Evolutionary conservation across 2,113 vertebrate genomes (phyloP).

Genomic region (Isichthys henryi): DNA sequence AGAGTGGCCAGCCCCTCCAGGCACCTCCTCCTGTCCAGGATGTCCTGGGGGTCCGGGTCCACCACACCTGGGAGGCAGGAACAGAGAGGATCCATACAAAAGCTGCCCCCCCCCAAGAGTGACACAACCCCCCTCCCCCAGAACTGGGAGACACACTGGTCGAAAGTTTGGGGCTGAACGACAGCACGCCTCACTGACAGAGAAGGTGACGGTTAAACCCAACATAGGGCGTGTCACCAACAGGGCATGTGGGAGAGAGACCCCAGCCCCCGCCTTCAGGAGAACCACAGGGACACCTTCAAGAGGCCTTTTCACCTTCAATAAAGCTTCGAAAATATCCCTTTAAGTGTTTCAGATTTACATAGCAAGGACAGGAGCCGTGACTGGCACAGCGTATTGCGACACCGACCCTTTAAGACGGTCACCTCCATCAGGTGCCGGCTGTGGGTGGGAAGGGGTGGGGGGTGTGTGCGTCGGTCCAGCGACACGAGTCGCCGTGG

Average conservation of each 20-base stretch:
- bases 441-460: not conserved
- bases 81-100: not conserved
- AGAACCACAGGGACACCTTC: not conserved
- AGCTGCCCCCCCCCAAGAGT: not conserved
- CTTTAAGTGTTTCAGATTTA: not conserved
- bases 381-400: not conserved
- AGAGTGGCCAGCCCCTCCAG: conserved; percentile 68
- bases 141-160: not conserved
- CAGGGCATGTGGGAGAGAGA: not conserved
- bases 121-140: not conserved
- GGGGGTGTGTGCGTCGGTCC: conserved; percentile 39
- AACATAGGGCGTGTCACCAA: not conserved
- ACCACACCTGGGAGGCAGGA: conserved; percentile 20
- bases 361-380: not conserved
- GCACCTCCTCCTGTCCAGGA: conserved; percentile 62
- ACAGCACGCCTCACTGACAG: not conserved
- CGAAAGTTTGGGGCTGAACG: not conserved
- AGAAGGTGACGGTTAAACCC: not conserved
- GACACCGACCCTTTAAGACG: not conserved
- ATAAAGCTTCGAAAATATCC: not conserved
- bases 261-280: not conserved
- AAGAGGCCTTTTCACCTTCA: not conserved
- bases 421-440: not conserved
- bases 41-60: conserved; percentile 52
- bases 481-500: conserved; percentile 46